Evolutionary conservation across 2,888 invertebrate genomes (phyloP).

Genomic region (Sicus ferrugineus): DNA sequence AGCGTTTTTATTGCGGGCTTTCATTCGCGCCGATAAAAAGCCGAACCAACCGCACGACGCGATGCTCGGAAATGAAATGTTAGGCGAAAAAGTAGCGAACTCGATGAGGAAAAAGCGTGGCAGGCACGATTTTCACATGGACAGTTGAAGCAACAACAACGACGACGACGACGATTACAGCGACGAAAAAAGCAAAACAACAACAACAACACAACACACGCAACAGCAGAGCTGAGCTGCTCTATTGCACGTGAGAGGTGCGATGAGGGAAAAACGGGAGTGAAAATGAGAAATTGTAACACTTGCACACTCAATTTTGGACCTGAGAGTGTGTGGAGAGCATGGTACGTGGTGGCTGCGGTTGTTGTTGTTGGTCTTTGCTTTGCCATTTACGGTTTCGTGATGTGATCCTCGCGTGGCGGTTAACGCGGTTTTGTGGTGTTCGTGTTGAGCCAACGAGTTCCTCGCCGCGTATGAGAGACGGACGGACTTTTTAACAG

Average conservation of each 20-base stretch:
- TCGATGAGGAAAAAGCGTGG: slow-evolving; percentile 24
- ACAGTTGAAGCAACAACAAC: not conserved
- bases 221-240: slow-evolving; percentile 24
- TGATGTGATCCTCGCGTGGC: not conserved
- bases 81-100: slow-evolving; percentile 27
- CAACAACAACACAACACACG: slow-evolving; percentile 19
- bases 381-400: not conserved
- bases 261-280: slow-evolving; percentile 4
- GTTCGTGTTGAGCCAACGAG: too few species aligned
- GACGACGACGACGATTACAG: too few species aligned
- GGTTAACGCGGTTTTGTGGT: not conserved
- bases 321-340: slow-evolving; percentile 12
- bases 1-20: not conserved
- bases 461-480: not conserved
- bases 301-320: slow-evolving; percentile 9
- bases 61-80: slow-evolving; percentile 30
- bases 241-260: not conserved
- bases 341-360: not conserved
- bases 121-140: slow-evolving; percentile 4
- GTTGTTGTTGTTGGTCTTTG: slow-evolving; percentile 21
- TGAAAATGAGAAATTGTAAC: slow-evolving; percentile 30
- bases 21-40: slow-evolving; percentile 1
- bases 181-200: slow-evolving; percentile 19
- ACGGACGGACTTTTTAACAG: not conserved
- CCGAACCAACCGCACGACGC: slow-evolving; percentile 28